Evolutionary conservation across 2,113 vertebrate genomes (phyloP).

Genomic region (Notechis scutatus): DNA sequence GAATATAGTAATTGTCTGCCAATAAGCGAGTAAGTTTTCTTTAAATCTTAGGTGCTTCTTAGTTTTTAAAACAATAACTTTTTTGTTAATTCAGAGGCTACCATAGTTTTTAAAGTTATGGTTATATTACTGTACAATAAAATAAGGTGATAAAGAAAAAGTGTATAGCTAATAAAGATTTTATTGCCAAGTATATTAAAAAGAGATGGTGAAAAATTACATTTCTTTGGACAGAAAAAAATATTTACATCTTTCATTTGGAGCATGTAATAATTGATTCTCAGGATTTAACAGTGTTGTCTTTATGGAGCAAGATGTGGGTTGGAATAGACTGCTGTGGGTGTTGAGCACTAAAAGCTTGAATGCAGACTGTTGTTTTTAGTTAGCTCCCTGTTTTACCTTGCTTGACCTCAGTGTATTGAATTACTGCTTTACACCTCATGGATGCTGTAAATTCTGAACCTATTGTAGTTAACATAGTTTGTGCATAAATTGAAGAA

Average conservation of each 20-base stretch:
- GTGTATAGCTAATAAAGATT: background rate
- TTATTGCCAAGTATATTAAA: background rate
- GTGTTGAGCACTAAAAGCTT: background rate
- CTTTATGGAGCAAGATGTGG: conserved; percentile 10
- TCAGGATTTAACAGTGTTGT: rapidly evolving
- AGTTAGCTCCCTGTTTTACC: background rate
- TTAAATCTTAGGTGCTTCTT: background rate
- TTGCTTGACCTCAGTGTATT: background rate
- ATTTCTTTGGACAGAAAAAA: background rate
- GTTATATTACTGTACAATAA: background rate
- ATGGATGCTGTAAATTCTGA: conserved; percentile 6
- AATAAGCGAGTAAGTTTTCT: background rate
- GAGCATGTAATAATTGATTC: conserved; percentile 1
- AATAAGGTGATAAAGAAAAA: background rate
- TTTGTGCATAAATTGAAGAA: conserved; percentile 41
- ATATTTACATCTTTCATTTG: background rate
- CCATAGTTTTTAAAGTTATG: background rate
- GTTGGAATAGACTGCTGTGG: background rate
- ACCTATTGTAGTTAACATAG: conserved; percentile 19
- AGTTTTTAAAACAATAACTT: background rate
- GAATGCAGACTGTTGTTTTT: background rate
- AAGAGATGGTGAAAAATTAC: background rate
- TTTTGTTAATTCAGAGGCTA: background rate
- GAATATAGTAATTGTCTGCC: background rate
- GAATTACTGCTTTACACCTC: background rate